Percentiles rank a stretch among this genome's conserved stretches.
These are phyloP conservation scores for Rugalucina vietnamica DNA, from an alignment of 2,888 invertebrate genomes.

Conservation along the genomic window DNA sequence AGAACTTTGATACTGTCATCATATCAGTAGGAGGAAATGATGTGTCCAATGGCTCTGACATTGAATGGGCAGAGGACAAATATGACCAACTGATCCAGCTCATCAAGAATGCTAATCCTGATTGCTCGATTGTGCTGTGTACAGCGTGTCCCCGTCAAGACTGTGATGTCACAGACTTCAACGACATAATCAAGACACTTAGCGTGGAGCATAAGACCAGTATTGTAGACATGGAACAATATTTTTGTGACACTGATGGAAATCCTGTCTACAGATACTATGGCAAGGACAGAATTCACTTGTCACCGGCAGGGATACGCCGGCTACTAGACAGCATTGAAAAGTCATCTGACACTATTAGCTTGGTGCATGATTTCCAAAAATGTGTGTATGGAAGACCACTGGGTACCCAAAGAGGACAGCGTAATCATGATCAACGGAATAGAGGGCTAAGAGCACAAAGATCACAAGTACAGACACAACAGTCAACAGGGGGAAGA, in stretches of 20 bases:
- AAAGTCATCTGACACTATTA: not conserved
- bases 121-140: not conserved
- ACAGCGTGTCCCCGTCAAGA: not conserved
- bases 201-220: not conserved
- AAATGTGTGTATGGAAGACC: not conserved
- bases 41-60: not conserved
- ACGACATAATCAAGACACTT: not conserved
- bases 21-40: not conserved
- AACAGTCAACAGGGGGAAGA: too few relatives aligned
- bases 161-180: not conserved
- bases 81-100: too few relatives aligned
- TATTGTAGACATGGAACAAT: not conserved
- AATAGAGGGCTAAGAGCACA: too few relatives aligned
- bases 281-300: not conserved
- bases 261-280: not conserved
- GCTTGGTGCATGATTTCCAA: not conserved
- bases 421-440: too few relatives aligned
- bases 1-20: not conserved
- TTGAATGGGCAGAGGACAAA: not conserved
- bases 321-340: not conserved
- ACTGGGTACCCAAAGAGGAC: not conserved
- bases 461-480: too few relatives aligned
- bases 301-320: not conserved
- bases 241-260: not conserved
- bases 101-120: not conserved